phyloP scores from a whole-genome alignment of 2,113 vertebrate genomes.

The Sander vitreus region DNA sequence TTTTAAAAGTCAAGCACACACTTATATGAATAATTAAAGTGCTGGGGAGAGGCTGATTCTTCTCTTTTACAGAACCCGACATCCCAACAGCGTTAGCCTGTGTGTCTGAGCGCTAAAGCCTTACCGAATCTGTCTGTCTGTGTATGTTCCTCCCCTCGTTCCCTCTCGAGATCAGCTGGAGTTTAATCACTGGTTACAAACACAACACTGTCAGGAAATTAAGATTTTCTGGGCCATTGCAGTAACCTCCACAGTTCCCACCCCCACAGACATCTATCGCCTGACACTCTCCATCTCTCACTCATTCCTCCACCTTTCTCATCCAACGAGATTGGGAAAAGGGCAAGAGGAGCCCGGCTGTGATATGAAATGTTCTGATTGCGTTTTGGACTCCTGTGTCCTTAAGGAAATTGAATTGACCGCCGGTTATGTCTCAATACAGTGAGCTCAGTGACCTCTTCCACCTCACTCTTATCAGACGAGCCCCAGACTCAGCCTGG shows the following conservation, averaged over 20 bases:
- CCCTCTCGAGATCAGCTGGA: constrained; percentile 51
- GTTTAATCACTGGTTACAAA: constrained; percentile 67
- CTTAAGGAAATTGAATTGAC: constrained; percentile 81
- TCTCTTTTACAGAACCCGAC: constrained; percentile 50
- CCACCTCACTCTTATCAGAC: constrained; percentile 75
- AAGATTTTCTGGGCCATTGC: constrained; percentile 62
- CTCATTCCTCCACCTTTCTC: constrained; percentile 26
- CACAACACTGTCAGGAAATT: constrained; percentile 61
- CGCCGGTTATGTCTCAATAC: constrained; percentile 66
- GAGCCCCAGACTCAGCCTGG: constrained; percentile 59
- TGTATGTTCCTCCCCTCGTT: constrained; percentile 29
- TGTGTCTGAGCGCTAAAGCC: constrained; percentile 64
- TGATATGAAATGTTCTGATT: constrained; percentile 79
- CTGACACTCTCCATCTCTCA: constrained; percentile 15
- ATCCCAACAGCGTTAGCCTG: constrained; percentile 56
- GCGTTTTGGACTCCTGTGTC: constrained; percentile 65
- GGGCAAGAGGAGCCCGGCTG: constrained; percentile 62
- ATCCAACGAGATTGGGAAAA: constrained; percentile 58
- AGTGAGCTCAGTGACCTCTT: constrained; percentile 70
- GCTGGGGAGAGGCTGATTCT: constrained; percentile 54
- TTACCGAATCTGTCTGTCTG: constrained; percentile 59
- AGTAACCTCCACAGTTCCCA: constrained; percentile 41
- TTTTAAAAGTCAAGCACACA: constrained; percentile 69
- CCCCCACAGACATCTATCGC: neutral
- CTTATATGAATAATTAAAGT: constrained; percentile 74